A percentile compares a stretch with the other conserved stretches of the same genome.
These are phyloP conservation scores for Charaxes varanes DNA, from an alignment of 1,140 invertebrate species.

Conservation along the genomic window DNA sequence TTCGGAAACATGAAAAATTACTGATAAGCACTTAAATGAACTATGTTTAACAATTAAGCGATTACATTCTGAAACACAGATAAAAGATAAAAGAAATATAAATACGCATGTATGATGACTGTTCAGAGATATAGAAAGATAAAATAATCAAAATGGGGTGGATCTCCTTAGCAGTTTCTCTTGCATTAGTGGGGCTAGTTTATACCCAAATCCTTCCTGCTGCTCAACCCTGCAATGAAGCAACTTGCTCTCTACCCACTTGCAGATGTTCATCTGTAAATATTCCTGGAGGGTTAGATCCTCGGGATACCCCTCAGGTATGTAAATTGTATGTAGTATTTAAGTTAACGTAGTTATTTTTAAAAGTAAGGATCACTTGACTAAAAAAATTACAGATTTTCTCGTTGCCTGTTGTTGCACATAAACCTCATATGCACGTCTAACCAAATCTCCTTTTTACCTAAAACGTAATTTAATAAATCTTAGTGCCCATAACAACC, in stretches of 20 bases:
- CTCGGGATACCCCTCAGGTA: constrained; percentile 66
- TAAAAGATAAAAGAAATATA: constrained; percentile 6
- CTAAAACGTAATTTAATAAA: no score
- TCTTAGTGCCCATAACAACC: no score
- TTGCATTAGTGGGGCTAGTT: constrained; percentile 11
- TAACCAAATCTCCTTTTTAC: no score
- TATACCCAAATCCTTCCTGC: constrained; percentile 20
- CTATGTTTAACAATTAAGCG: not conserved
- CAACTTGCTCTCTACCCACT: constrained; percentile 45
- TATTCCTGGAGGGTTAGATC: constrained; percentile 57
- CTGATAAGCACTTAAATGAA: constrained; percentile 3
- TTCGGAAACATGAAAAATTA: no score
- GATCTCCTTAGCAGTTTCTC: not conserved
- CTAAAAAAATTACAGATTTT: no score
- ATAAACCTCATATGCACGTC: no score
- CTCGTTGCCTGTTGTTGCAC: no score
- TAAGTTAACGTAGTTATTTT: no score
- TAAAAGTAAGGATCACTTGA: no score
- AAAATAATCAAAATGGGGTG: constrained; percentile 14
- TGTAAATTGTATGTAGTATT: no score
- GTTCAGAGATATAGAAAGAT: not conserved
- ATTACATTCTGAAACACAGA: not conserved
- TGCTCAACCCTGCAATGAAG: constrained; percentile 34
- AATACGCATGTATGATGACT: constrained; percentile 1
- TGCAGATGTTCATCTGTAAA: constrained; percentile 69